A percentile compares a stretch with the other conserved stretches of the same genome.
Evolutionary conservation across 2,888 invertebrate species (phyloP).

Genomic region (Aphodius sticticus): DNA sequence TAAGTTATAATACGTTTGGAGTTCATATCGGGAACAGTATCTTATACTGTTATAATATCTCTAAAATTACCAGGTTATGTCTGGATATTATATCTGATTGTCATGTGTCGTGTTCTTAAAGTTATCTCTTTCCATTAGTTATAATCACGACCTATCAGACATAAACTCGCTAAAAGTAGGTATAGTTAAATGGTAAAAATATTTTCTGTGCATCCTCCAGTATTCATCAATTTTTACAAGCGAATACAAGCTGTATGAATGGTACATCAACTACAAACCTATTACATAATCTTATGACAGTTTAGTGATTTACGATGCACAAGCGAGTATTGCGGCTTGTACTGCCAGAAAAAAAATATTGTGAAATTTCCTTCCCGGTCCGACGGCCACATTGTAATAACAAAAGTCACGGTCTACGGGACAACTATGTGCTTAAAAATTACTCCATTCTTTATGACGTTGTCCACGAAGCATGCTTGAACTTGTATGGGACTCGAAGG

Average conservation of each 20-base stretch:
- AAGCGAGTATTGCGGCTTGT: background rate
- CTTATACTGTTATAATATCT: no score
- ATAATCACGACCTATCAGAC: no score
- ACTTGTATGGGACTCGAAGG: background rate
- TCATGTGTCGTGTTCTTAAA: no score
- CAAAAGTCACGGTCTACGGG: slow-evolving; percentile 45
- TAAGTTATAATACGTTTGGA: no score
- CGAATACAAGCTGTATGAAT: background rate
- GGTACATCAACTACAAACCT: background rate
- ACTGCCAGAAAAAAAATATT: slow-evolving; percentile 24
- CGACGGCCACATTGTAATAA: slow-evolving; percentile 42
- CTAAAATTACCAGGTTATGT: no score
- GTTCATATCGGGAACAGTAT: no score
- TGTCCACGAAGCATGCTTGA: slow-evolving; percentile 35
- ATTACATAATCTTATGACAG: background rate
- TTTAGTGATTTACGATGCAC: background rate
- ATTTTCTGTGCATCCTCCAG: no score
- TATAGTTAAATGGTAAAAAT: no score
- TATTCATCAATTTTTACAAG: background rate
- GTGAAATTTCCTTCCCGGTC: slow-evolving; percentile 42
- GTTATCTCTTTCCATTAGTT: no score
- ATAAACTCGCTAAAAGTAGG: no score
- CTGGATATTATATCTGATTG: no score
- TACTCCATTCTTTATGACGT: slow-evolving; percentile 41
- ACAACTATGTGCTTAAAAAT: slow-evolving; percentile 40